Conservation (phyloP, 1,140 invertebrate species). For the Melitaea cinxia region DNA sequence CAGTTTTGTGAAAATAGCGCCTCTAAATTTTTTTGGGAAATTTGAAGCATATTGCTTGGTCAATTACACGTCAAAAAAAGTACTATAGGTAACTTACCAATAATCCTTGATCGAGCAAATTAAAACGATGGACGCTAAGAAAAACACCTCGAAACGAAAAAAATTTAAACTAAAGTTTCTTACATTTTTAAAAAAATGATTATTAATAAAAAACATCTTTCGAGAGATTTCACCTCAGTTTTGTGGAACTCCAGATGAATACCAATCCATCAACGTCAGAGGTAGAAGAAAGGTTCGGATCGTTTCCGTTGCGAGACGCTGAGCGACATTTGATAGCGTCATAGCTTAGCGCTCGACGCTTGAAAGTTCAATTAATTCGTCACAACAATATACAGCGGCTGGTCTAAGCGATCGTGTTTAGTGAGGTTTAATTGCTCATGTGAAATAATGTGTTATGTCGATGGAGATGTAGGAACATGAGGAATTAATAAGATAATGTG, state of each 20-base stretch:
- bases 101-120: no score
- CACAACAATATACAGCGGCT: constrained; percentile 48
- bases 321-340: constrained; percentile 61
- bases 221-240: not conserved
- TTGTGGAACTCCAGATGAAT: constrained; percentile 22
- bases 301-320: constrained; percentile 38
- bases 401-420: constrained; percentile 21
- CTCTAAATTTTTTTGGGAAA: no score
- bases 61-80: no score
- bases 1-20: no score
- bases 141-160: no score
- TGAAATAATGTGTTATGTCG: not conserved
- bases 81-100: no score
- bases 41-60: no score
- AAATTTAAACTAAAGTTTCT: not conserved
- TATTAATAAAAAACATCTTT: not conserved
- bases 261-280: constrained; percentile 50
- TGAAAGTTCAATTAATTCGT: constrained; percentile 63
- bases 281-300: constrained; percentile 41
- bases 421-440: not conserved
- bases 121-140: no score
- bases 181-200: not conserved
- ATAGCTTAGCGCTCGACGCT: constrained; percentile 59
- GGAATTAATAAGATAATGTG: not conserved
- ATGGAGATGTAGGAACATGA: not conserved